These are phyloP conservation scores for Hipparchia semele DNA, from an alignment of 2,888 invertebrate species.

Conservation along the genomic window DNA sequence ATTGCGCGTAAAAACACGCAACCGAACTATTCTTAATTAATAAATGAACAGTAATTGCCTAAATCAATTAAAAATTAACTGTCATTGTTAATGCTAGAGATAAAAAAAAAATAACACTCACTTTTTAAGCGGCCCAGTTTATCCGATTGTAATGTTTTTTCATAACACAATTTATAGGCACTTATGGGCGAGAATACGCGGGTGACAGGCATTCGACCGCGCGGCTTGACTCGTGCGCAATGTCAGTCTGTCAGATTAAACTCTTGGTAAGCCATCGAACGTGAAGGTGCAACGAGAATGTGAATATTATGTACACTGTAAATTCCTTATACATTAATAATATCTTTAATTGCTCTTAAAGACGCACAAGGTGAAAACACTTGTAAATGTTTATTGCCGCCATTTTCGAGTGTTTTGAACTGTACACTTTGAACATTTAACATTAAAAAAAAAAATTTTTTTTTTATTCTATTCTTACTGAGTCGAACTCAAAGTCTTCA, in stretches of 20 bases:
- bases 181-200: conserved; percentile 15
- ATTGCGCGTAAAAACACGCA: conserved; percentile 16
- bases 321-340: background rate
- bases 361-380: background rate
- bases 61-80: conserved; percentile 1
- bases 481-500: too few relatives aligned
- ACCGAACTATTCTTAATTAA: background rate
- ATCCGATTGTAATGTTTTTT: conserved; percentile 20
- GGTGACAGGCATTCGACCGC: conserved; percentile 34
- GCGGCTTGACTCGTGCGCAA: conserved; percentile 37
- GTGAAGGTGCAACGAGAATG: conserved; percentile 23
- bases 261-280: conserved; percentile 32
- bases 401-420: background rate
- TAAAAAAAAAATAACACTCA: conserved; percentile 19
- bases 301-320: conserved; percentile 10
- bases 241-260: conserved; percentile 28
- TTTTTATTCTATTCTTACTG: too few relatives aligned
- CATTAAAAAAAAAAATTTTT: too few relatives aligned
- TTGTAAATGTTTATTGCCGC: too few relatives aligned
- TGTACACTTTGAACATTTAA: background rate
- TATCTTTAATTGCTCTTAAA: background rate
- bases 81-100: background rate
- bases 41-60: background rate
- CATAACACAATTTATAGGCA: conserved; percentile 24
- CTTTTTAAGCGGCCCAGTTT: conserved; percentile 13